Conservation (phyloP, 2,113 vertebrate species). For the Acrocephalus kingi region DNA sequence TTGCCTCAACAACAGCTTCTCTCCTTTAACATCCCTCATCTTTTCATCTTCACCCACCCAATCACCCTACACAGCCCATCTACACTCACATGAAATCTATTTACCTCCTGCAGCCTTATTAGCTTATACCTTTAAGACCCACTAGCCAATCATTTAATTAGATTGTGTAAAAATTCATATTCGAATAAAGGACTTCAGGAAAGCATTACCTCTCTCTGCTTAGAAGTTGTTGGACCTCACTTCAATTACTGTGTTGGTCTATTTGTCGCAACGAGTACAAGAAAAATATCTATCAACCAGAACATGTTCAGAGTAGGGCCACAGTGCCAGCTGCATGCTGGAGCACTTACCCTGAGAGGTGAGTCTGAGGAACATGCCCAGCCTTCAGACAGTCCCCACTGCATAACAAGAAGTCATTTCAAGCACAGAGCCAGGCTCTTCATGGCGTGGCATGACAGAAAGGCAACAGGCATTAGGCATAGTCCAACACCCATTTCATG, state of each 20-base stretch:
- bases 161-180: background rate
- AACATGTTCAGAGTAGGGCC: background rate
- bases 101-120: background rate
- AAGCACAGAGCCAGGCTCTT: background rate
- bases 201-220: background rate
- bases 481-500: background rate
- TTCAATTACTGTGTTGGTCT: background rate
- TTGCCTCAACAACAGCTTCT: background rate
- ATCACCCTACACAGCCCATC: background rate
- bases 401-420: background rate
- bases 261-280: background rate
- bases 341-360: background rate
- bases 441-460: background rate
- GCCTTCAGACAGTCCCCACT: background rate
- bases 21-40: background rate
- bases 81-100: background rate
- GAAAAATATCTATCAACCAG: background rate
- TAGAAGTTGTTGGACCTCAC: background rate
- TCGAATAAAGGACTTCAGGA: background rate
- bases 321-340: accelerated
- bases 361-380: background rate
- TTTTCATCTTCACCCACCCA: background rate
- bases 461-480: background rate
- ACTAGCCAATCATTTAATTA: background rate
- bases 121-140: background rate